Percentiles rank a stretch among this genome's conserved stretches.
Evolutionary conservation across 1,140 invertebrate genomes (phyloP).

Genomic region (Bombus pyrosoma): DNA sequence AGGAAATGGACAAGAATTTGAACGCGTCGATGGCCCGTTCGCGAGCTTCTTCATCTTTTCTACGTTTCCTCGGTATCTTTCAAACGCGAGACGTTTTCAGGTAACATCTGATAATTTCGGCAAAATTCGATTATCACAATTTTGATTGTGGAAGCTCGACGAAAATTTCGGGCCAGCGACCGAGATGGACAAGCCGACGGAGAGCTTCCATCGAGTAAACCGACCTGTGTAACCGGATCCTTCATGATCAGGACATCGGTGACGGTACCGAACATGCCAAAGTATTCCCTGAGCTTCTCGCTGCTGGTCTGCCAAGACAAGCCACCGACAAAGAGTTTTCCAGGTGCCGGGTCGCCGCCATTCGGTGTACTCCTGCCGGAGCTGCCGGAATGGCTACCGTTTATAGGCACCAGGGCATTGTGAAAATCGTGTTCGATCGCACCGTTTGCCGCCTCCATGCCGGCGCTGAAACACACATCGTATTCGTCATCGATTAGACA

Average conservation of each 20-base stretch:
- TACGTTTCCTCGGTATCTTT: not conserved
- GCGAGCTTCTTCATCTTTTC: not conserved
- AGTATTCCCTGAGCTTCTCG: slow-evolving; percentile 94
- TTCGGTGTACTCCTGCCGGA: slow-evolving; percentile 90
- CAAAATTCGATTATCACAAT: not conserved
- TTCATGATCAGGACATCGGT: slow-evolving; percentile 97
- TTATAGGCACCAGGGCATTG: slow-evolving; percentile 84
- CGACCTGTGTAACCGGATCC: slow-evolving; percentile 95
- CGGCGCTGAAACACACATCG: slow-evolving; percentile 77
- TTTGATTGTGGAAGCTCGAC: not conserved
- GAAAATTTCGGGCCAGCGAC: slow-evolving; percentile 36
- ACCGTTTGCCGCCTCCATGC: slow-evolving; percentile 83
- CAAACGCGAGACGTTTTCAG: not conserved
- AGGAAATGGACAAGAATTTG: slow-evolving; percentile 48
- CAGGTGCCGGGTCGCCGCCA: slow-evolving; percentile 89
- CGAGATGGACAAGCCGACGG: slow-evolving; percentile 34
- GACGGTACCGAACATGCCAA: slow-evolving; percentile 94
- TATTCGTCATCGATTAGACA: not conserved
- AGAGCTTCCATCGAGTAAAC: slow-evolving; percentile 65
- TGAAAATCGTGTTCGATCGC: slow-evolving; percentile 86
- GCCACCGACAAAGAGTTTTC: slow-evolving; percentile 95
- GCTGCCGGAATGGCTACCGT: slow-evolving; percentile 85
- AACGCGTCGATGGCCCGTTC: not conserved
- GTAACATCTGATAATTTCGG: too few relatives aligned
- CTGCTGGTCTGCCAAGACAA: slow-evolving; percentile 96